phyloP scores from a whole-genome alignment of 1,140 invertebrate genomes.

The Aphelenchoides besseyi region DNA sequence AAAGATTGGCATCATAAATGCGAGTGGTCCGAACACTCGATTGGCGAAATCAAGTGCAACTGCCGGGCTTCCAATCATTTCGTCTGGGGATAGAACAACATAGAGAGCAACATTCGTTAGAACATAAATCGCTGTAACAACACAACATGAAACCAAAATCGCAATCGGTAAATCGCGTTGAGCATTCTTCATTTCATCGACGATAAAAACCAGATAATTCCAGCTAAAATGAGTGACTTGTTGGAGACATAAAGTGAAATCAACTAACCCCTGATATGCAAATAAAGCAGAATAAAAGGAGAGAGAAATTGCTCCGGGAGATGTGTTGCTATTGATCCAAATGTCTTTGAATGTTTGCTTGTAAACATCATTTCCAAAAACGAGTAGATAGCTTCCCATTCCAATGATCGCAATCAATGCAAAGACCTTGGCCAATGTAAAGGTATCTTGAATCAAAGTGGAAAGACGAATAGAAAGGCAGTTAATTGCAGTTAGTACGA shows the following conservation, averaged over 20 bases:
- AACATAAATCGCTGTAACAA: conserved; percentile 90
- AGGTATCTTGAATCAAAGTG: conserved; percentile 78
- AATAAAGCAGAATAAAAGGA: conserved; percentile 98
- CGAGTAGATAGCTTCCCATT: conserved; percentile 50
- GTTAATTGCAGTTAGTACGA: conserved; percentile 50
- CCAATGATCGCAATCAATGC: conserved; percentile 54
- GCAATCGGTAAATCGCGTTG: conserved; percentile 89
- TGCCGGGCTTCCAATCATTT: conserved; percentile 85
- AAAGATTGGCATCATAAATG: conserved; percentile 94
- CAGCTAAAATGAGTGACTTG: too few species aligned
- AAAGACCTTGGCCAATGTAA: conserved; percentile 75
- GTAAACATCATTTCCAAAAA: conserved; percentile 71
- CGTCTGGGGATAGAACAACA: conserved; percentile 79
- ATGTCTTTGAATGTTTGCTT: conserved; percentile 78
- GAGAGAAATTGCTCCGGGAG: conserved; percentile 68
- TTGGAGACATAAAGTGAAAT: background rate
- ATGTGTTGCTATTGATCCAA: conserved; percentile 77
- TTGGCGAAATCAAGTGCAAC: conserved; percentile 94
- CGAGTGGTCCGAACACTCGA: conserved; percentile 80
- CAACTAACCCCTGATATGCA: conserved; percentile 82
- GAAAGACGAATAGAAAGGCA: conserved; percentile 77
- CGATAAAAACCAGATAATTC: conserved; percentile 64
- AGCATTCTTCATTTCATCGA: conserved; percentile 94
- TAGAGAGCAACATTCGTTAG: conserved; percentile 94
- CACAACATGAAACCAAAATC: conserved; percentile 86